Evolutionary conservation across 2,888 invertebrate genomes (phyloP).

Genomic region (Tridacna gigas): DNA sequence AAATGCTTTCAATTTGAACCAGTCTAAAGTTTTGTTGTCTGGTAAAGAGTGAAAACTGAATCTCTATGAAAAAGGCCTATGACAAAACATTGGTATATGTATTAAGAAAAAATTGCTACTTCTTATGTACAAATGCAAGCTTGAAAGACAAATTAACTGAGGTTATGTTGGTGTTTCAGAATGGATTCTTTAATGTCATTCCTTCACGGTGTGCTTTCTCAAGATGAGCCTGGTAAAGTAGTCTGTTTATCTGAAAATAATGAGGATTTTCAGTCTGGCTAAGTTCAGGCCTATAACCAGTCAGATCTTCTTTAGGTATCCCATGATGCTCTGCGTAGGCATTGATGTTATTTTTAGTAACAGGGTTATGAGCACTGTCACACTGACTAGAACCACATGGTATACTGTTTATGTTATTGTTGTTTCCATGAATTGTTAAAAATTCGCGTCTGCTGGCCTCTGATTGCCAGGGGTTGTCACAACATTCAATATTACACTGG

Average conservation of each 20-base stretch:
- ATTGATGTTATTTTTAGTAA: slow-evolving; percentile 43
- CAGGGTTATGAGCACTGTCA: slow-evolving; percentile 42
- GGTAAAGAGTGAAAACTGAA: background rate
- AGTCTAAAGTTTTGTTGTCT: too few relatives aligned
- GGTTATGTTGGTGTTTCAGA: slow-evolving; percentile 3
- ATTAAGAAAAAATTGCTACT: background rate
- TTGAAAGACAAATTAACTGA: slow-evolving; percentile 19
- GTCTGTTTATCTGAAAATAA: slow-evolving; percentile 93
- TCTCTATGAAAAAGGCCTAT: too few relatives aligned
- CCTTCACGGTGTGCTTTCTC: slow-evolving; percentile 61
- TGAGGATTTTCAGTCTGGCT: slow-evolving; percentile 92
- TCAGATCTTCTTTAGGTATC: slow-evolving; percentile 48
- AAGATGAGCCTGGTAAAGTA: slow-evolving; percentile 91
- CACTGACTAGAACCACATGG: slow-evolving; percentile 63
- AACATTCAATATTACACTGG: slow-evolving; percentile 20
- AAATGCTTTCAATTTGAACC: too few relatives aligned
- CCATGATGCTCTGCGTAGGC: slow-evolving; percentile 55
- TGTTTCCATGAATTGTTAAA: slow-evolving; percentile 26
- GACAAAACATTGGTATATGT: too few relatives aligned
- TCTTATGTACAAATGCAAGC: background rate
- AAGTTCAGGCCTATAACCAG: slow-evolving; percentile 88
- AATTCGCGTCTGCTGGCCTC: background rate
- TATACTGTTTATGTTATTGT: slow-evolving; percentile 55
- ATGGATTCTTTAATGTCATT: slow-evolving; percentile 32
- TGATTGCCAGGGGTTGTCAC: slow-evolving; percentile 47